Evolutionary conservation across 1,140 invertebrate genomes (phyloP), one percentile per base, ranked within the genome.

Genomic region (Ruditapes philippinarum): DNA sequence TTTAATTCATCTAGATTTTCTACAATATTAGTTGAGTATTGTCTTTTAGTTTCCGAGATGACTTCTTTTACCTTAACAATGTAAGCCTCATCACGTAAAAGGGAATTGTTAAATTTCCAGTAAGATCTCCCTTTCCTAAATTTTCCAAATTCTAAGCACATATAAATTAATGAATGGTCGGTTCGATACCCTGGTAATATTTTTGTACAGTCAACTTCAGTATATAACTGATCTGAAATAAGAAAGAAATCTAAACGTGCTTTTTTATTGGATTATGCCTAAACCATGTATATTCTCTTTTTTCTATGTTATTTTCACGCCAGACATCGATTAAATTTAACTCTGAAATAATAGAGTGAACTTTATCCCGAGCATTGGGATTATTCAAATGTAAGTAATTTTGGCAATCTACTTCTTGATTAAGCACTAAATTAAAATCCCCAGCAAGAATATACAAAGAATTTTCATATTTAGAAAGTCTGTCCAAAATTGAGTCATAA

Each of bases 91-190:
- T 83, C 62, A 11, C 49, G 9, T 33, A 88, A 36, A 14, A 82
- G 45, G 0, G n/a, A 62, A 81, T 70, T 70, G 40, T 88, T 90
- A 70, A 79, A 79, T 65, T 88, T 83, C 84, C 89, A 88, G 28
- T 65, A 84, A 9, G 62, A 54, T 1, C 78, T 88, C 9, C 83
- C 83, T 25, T 62, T 73, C 60, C 86, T 62, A 60, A 80, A 70
- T 31, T 70, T 70, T 40, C 33, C n/a, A 14, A 68, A 68, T 19
- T 62, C 12, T 19, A 87, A 49, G 14, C 1, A 28, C 9, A 90
- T 28, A 0, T 22, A 14, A 68, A 90, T 76, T 19, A 70, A 22
- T 22, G 79, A 82, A 25, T 89, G 88, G 33, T 89, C 78, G 1
- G 80, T 83, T 38, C 54, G 25, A 31, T 84, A 89, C 3, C 62